phyloP scores from a whole-genome alignment of 1,140 invertebrate species.

The Macrobrachium rosenbergii region DNA sequence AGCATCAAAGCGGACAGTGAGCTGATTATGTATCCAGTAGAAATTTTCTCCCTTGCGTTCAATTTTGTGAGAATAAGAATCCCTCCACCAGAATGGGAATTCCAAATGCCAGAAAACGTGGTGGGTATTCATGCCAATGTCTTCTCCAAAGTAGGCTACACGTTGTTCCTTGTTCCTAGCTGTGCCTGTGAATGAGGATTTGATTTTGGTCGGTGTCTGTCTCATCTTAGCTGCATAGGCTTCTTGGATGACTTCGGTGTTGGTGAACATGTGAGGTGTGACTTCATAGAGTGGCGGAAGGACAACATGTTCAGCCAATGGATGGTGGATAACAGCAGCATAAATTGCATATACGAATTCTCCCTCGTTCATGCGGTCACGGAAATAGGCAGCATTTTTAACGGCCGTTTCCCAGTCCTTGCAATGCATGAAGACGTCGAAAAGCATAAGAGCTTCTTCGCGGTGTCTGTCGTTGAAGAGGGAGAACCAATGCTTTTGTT shows the following conservation, averaged over 20 bases:
- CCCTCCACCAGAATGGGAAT: background rate
- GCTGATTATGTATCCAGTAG: slow-evolving; percentile 48
- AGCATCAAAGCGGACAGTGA: slow-evolving; percentile 40
- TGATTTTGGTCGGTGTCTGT: no score
- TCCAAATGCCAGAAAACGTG: no score
- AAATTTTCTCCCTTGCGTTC: slow-evolving; percentile 42
- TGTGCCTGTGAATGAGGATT: no score
- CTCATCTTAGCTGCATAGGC: no score
- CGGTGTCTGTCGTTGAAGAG: slow-evolving; percentile 46
- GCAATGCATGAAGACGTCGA: background rate
- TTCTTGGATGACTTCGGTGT: no score
- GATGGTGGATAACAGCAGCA: slow-evolving; percentile 21
- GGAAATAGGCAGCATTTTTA: no score
- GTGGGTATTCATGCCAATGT: no score
- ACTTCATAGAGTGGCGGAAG: slow-evolving; percentile 45
- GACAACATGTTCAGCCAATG: slow-evolving; percentile 7
- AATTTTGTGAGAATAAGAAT: slow-evolving; percentile 6
- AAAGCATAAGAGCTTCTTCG: slow-evolving; percentile 42
- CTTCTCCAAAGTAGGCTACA: no score
- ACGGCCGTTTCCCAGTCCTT: no score
- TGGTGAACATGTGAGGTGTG: slow-evolving; percentile 36
- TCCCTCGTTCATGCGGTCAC: no score
- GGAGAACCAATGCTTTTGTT: slow-evolving; percentile 55
- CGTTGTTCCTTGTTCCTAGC: no score
- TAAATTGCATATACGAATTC: slow-evolving; percentile 20